Base-by-base conservation (phyloP, 2,888 invertebrate species). In the Drosophila seclusa region DNA sequence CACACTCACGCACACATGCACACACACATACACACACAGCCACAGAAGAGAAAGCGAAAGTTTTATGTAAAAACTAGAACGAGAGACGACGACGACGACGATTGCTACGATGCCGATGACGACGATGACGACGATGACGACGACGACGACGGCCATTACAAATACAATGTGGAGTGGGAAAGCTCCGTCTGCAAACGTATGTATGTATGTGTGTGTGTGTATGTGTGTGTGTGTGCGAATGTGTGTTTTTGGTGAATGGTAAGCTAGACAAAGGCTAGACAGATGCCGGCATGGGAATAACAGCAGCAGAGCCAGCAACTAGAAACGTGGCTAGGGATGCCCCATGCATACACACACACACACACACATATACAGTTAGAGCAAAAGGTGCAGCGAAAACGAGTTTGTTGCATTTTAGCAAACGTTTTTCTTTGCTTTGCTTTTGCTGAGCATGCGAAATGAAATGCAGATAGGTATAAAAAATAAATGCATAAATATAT, bases 31-130 rank as follows among this genome's bases (percentile, higher is more conserved):
- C 2, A 21, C 13, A 42, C 36, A 55, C 34, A 59, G 75, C 54
- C 64, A 60, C 36, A 52, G 61, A 62, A 68, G 59, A 53, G 83
- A 87, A 88, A 87, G 83, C 78, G 87, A 90, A 87, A 90, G 87
- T 87, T 83, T 87, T 87, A 71, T 87, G 86, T 85, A 87, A 89
- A 86, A 86, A 86, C 86, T 89, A 86, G 71, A 73, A 70, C 72
- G 74, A 82, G 87, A 60, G 59, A 67, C 79, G 58, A 73, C 58
- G 59, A 52, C 40, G 65, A 21, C 38, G 53, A 53, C 18, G 74
- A 59, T 50, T 65, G 60, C 24, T 59, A 59, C 36, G 67, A 68
- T 11, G 55, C 53, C 49, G 72, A 70, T 50, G 70, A 64, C 40
- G 65, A 42, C 45, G 49, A 59, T 8, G 57, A 55, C 58, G 60